A percentile compares a stretch with the other conserved stretches of the same genome.
Conservation (phyloP, 2,888 invertebrate genomes). For the Cataglyphis rosenhaueri region DNA sequence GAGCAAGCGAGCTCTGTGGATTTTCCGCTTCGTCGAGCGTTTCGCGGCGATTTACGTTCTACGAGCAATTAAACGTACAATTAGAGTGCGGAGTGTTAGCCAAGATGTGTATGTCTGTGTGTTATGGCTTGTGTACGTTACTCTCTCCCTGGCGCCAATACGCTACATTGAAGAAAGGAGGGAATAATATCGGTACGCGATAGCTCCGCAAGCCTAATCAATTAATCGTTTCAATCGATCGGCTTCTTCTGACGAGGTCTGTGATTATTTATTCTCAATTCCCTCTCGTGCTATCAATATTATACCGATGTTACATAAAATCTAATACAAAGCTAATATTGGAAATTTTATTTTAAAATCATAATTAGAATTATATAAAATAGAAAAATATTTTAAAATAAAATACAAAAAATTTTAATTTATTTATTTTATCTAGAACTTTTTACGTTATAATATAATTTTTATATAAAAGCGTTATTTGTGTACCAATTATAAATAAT, state of each 20-base stretch:
- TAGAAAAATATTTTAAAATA: not conserved
- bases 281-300: not conserved
- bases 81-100: conserved; percentile 31
- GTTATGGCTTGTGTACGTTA: not conserved
- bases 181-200: not conserved
- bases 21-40: conserved; percentile 39
- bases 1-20: conserved; percentile 22
- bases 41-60: conserved; percentile 41
- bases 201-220: conserved; percentile 17
- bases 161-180: conserved; percentile 8
- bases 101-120: not conserved
- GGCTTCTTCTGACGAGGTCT: not conserved
- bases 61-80: conserved; percentile 46
- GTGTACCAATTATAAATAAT: not conserved
- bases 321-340: not conserved
- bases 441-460: not conserved
- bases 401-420: not conserved
- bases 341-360: not conserved
- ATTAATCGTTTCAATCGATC: conserved; percentile 1
- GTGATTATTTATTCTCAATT: not conserved
- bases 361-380: not conserved
- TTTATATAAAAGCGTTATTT: not conserved
- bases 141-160: conserved; percentile 5
- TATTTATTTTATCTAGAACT: not conserved
- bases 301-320: not conserved